These are phyloP conservation scores for Lordiphosa stackelbergi DNA, from an alignment of 1,140 invertebrate species.

Conservation along the genomic window DNA sequence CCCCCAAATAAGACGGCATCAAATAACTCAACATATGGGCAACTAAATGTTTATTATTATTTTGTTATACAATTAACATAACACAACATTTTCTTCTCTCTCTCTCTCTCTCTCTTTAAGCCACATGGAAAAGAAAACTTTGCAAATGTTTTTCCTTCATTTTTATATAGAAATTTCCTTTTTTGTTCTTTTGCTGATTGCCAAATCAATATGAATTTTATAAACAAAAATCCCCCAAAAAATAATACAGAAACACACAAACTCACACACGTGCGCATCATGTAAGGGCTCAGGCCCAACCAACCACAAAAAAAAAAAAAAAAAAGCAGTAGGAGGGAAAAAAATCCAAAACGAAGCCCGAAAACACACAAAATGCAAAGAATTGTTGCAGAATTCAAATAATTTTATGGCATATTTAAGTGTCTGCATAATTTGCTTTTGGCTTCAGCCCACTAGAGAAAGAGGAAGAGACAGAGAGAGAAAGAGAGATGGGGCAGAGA, in stretches of 20 bases:
- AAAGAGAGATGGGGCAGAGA: too few relatives aligned
- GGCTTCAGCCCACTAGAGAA: conserved; percentile 21
- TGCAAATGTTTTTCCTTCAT: too few relatives aligned
- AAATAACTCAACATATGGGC: too few relatives aligned
- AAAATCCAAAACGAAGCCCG: not conserved
- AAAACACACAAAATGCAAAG: conserved; percentile 28
- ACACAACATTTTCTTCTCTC: too few relatives aligned
- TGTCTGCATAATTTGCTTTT: conserved; percentile 65
- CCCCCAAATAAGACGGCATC: too few relatives aligned
- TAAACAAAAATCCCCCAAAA: not conserved
- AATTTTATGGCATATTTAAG: conserved; percentile 73
- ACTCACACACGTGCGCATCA: not conserved
- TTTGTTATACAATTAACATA: too few relatives aligned
- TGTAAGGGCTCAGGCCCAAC: not conserved
- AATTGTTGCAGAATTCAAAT: conserved; percentile 65
- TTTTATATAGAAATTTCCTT: too few relatives aligned
- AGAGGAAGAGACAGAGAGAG: conserved; percentile 3
- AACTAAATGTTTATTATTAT: too few relatives aligned
- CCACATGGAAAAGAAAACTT: too few relatives aligned
- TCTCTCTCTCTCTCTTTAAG: too few relatives aligned
- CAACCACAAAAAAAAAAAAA: not conserved
- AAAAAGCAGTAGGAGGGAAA: not conserved
- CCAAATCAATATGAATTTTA: conserved; percentile 2
- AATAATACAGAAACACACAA: too few relatives aligned
- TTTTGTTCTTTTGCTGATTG: too few relatives aligned